These are phyloP conservation scores for Cantharis rustica DNA, from an alignment of 2,888 invertebrate species.

Conservation along the genomic window DNA sequence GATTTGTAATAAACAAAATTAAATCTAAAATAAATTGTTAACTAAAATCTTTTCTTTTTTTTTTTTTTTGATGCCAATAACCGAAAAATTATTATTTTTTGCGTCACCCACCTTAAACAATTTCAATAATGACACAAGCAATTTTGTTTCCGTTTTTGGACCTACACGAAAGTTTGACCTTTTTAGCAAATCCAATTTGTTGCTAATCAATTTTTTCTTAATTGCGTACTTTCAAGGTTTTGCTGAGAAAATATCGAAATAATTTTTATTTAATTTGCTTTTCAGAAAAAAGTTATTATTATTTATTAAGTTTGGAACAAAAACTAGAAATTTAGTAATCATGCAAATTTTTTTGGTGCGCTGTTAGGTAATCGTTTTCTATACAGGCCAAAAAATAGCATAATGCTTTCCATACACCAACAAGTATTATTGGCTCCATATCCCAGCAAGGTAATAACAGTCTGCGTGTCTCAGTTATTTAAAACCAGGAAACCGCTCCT, in stretches of 20 bases:
- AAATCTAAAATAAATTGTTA: not conserved
- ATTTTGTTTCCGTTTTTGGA: not conserved
- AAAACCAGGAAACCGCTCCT: no score
- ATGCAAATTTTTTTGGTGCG: not conserved
- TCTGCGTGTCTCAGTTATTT: no score
- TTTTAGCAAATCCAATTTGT: not conserved
- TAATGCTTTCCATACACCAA: not conserved
- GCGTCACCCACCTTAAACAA: not conserved
- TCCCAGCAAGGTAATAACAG: not conserved
- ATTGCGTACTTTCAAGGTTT: not conserved
- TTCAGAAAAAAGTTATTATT: not conserved
- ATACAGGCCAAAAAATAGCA: not conserved
- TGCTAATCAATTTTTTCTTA: not conserved
- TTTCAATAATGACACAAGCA: not conserved
- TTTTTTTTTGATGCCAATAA: not conserved
- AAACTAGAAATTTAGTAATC: not conserved
- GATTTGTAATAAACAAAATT: conserved; percentile 2
- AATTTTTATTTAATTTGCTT: not conserved
- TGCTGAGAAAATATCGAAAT: not conserved
- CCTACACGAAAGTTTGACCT: not conserved
- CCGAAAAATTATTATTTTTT: not conserved
- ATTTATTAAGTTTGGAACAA: not conserved
- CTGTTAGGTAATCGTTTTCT: not conserved
- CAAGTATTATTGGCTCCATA: not conserved
- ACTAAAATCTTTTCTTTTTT: not conserved